phyloP scores from a whole-genome alignment of 2,797 vertebrate genomes.

The Poeciliopsis gracilis region DNA sequence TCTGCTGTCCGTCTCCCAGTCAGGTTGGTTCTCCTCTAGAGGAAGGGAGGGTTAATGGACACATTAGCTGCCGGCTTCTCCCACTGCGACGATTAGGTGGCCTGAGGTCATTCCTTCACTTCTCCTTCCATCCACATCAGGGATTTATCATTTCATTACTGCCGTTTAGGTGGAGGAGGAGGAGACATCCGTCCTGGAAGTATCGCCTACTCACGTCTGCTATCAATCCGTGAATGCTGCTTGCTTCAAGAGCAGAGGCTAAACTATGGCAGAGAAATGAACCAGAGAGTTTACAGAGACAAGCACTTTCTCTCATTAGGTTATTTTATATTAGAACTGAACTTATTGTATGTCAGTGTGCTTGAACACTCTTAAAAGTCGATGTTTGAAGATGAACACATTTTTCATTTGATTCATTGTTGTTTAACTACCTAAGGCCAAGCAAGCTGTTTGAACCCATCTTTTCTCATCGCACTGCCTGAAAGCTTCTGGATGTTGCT shows the following conservation, averaged over 20 bases:
- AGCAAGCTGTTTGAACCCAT: neutral
- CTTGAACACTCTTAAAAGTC: neutral
- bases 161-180: constrained; percentile 16
- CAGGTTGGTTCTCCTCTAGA: constrained; percentile 42
- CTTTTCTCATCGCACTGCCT: constrained; percentile 1
- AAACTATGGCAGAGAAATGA: neutral
- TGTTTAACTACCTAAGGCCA: constrained; percentile 19
- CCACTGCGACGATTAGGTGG: constrained; percentile 69
- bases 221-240: constrained; percentile 17
- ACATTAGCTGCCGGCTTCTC: constrained; percentile 68
- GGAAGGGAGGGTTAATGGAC: constrained; percentile 67
- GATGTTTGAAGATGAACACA: neutral
- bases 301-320: neutral
- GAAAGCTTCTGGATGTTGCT: neutral
- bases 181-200: neutral
- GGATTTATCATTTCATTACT: constrained; percentile 77
- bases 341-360: neutral
- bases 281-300: neutral
- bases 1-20: constrained; percentile 21
- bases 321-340: neutral
- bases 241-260: constrained; percentile 2
- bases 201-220: constrained; percentile 9
- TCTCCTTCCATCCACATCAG: constrained; percentile 65
- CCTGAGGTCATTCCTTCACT: constrained; percentile 77
- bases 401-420: neutral